Percentiles rank a stretch among this genome's conserved stretches.
These are phyloP conservation scores for Melipona quadrifasciata DNA, from an alignment of 1,140 invertebrate genomes.

Conservation along the genomic window DNA sequence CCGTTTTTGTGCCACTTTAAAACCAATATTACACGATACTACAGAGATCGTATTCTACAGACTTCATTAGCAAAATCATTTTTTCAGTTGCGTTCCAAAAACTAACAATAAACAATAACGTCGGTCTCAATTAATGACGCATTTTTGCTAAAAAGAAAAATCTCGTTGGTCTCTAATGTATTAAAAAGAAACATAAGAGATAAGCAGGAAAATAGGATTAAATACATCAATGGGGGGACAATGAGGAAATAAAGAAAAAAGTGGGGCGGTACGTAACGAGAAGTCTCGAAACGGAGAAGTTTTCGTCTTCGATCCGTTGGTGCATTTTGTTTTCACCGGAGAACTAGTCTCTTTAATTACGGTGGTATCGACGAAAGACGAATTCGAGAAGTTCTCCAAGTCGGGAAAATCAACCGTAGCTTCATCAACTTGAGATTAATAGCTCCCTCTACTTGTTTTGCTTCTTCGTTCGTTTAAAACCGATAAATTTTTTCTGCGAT, in stretches of 20 bases:
- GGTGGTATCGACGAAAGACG: background rate
- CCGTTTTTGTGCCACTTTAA: no score
- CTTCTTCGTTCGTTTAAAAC: constrained; percentile 41
- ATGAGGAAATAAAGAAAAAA: background rate
- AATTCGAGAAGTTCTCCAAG: constrained; percentile 46
- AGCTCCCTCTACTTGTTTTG: constrained; percentile 59
- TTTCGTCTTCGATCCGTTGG: constrained; percentile 52
- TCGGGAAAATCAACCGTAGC: constrained; percentile 44
- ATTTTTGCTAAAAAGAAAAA: no score
- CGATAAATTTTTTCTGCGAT: constrained; percentile 66
- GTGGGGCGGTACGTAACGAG: no score
- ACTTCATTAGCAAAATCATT: no score
- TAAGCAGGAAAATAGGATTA: no score
- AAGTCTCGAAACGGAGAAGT: constrained; percentile 19
- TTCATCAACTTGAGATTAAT: constrained; percentile 69
- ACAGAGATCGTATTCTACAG: no score
- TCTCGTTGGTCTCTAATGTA: no score
- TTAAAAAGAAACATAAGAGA: background rate
- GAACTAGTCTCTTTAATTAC: constrained; percentile 61
- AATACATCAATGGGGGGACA: background rate
- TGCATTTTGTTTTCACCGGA: constrained; percentile 54
- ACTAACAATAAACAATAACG: no score
- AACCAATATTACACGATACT: no score
- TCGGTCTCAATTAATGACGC: no score
- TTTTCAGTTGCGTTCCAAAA: no score